Conservation (phyloP, 2,888 invertebrate species). For the Eustalomyia histrio region DNA sequence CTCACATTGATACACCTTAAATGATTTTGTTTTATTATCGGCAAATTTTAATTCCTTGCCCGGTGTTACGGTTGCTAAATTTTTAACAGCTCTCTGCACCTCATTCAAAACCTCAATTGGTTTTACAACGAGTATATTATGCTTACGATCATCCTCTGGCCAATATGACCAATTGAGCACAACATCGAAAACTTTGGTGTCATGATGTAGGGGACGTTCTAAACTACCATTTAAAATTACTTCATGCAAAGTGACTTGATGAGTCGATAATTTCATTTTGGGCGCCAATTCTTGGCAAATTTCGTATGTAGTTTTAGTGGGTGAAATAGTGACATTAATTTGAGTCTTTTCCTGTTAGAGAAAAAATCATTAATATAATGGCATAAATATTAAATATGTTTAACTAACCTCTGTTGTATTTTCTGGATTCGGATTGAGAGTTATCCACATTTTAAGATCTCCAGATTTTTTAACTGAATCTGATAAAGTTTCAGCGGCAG, state of each 20-base stretch:
- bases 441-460: conserved; percentile 89
- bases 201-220: conserved; percentile 88
- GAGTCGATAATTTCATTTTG: conserved; percentile 84
- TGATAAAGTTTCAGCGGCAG: conserved; percentile 82
- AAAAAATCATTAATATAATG: neutral
- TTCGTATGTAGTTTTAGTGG: conserved; percentile 88
- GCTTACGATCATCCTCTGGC: conserved; percentile 91
- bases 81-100: conserved; percentile 81
- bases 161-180: conserved; percentile 91
- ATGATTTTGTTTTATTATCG: conserved; percentile 86
- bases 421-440: conserved; percentile 82
- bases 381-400: neutral
- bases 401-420: conserved; percentile 82
- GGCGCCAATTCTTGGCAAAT: conserved; percentile 86
- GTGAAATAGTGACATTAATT: conserved; percentile 82
- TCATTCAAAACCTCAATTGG: conserved; percentile 80
- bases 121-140: conserved; percentile 87
- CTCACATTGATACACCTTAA: conserved; percentile 89
- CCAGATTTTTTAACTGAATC: conserved; percentile 85
- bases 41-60: conserved; percentile 90
- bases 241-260: conserved; percentile 89
- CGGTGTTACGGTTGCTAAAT: conserved; percentile 83
- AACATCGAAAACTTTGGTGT: conserved; percentile 81
- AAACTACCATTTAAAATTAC: conserved; percentile 87
- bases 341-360: conserved; percentile 76